Evolutionary conservation across 30 jellyfish, hydroid and myxozoan species (phyloP), one percentile per base, ranked within the genome.

Genomic region (Rhopilema esculentum): DNA sequence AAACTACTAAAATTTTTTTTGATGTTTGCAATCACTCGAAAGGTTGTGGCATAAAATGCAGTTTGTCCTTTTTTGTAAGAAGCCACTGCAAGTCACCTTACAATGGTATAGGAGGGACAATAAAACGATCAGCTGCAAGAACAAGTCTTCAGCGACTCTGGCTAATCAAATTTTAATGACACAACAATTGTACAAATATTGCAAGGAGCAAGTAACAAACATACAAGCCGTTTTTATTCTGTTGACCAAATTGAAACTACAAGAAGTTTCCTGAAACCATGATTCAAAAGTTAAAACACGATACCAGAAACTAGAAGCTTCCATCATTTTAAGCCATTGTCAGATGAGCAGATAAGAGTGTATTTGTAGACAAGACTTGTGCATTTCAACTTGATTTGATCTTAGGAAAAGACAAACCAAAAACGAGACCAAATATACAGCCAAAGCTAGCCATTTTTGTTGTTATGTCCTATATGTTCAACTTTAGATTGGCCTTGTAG

Each of bases 111-210:
- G 95, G 49, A 88, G 95, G 66, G 69, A 68, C 57, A 7, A 49
- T 27, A 48, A 87, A 31, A 2, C n/a, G 95, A 1, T 51, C 65
- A 26, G 79, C 94, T 31, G 88, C 96, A 80, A 83, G 80, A 69
- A 95, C 85, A 50, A 88, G 97, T 74, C 85, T 88, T n/a, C 97
- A 79, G 66, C 23, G 97, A 53, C 85, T 20, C 0, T 75, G 72
- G 16, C 80, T 21, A 61, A 68, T 27, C 97, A 88, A 32, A 80
- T 81, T 65, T 52, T 88, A 52, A 78, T 85, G n/a, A 71, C 97
- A 50, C 40, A n/a, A 27, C 72, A 49, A 1, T 22, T 87, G 18
- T 87, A 22, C 29, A 52, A 61, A 53, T 79, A 57, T 77, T 64
- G 94, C 83, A 49, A 77, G 28, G 88, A 77, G 49, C 32, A 87